phyloP scores from a whole-genome alignment of 2,797 vertebrate species.

The Anas bahamensis region DNA sequence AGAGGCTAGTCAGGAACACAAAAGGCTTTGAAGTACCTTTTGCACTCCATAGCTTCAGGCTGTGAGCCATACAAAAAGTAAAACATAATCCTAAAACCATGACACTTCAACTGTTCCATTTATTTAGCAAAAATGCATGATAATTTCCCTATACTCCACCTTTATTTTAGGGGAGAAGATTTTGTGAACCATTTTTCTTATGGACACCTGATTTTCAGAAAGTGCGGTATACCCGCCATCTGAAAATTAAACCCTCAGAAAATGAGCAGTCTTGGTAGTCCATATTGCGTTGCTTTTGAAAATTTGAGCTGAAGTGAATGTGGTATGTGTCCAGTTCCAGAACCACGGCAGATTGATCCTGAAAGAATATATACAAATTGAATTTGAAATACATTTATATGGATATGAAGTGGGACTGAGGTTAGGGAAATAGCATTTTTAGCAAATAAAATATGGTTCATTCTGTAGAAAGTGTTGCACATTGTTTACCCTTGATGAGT shows the following conservation, averaged over 20 bases:
- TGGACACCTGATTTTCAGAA: neutral
- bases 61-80: neutral
- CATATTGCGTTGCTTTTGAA: neutral
- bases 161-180: neutral
- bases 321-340: neutral
- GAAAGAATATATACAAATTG: neutral
- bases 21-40: neutral
- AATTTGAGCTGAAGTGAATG: neutral
- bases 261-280: neutral
- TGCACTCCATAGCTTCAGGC: neutral
- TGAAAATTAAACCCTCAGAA: neutral
- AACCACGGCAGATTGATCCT: neutral
- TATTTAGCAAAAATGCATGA: rapidly evolving
- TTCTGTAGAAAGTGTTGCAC: neutral
- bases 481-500: neutral
- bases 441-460: neutral
- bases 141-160: neutral
- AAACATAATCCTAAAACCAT: neutral
- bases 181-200: neutral
- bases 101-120: neutral
- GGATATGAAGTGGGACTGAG: neutral
- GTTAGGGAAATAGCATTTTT: neutral
- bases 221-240: neutral
- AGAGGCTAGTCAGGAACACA: neutral
- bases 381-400: neutral